These are phyloP conservation scores for Bos javanicus DNA, from an alignment of 2,113 vertebrate species.

Conservation along the genomic window DNA sequence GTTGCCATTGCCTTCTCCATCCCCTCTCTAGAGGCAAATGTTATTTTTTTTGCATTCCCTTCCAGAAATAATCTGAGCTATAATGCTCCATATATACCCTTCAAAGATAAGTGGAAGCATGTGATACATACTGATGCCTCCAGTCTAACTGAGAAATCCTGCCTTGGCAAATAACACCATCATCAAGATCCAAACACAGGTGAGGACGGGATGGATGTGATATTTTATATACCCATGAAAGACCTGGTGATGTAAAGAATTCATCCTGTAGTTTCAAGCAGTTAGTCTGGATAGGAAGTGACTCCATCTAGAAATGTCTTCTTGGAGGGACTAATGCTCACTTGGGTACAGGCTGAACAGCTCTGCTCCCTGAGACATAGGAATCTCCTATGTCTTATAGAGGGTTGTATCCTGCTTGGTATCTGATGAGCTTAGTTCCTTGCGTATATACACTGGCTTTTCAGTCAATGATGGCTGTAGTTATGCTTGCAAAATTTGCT, in stretches of 20 bases:
- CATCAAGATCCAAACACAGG: neutral
- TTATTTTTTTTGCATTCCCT: neutral
- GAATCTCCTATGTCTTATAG: neutral
- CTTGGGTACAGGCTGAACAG: neutral
- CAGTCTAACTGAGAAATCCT: constrained; percentile 31
- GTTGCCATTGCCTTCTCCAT: neutral
- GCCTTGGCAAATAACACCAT: neutral
- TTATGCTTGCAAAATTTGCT: neutral
- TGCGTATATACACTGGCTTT: neutral
- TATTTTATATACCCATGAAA: constrained; percentile 32
- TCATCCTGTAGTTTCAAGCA: constrained; percentile 28
- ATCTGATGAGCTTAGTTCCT: constrained; percentile 4
- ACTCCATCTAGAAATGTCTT: constrained; percentile 16
- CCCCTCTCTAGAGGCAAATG: neutral
- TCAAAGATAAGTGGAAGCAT: constrained; percentile 25
- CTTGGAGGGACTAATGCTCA: neutral
- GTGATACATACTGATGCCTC: neutral
- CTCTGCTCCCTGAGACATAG: neutral
- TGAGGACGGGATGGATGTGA: constrained; percentile 5
- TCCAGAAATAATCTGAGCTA: constrained; percentile 20
- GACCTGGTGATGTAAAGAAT: constrained; percentile 7
- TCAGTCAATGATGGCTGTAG: neutral
- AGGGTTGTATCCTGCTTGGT: neutral
- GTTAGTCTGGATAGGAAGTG: constrained; percentile 32
- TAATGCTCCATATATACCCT: neutral